These are phyloP conservation scores for Dorcus parallelipipedus DNA, from an alignment of 2,888 invertebrate genomes.

Conservation along the genomic window DNA sequence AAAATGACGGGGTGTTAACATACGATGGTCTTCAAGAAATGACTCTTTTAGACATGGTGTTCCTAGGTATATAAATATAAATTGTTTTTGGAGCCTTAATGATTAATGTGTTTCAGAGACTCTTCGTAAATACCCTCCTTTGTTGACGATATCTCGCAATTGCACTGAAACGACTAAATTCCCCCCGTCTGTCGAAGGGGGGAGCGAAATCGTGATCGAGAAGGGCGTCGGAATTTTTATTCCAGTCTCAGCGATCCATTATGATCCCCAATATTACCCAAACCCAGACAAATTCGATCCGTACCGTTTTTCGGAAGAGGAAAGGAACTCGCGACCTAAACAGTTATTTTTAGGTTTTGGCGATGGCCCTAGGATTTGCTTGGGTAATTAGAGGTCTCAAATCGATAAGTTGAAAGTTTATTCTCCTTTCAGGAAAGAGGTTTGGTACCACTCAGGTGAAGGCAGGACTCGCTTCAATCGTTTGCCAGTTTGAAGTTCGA, in stretches of 20 bases:
- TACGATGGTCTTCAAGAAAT: conserved; percentile 51
- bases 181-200: conserved; percentile 19
- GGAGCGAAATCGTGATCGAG: conserved; percentile 27
- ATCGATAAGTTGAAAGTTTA: background rate
- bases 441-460: conserved; percentile 40
- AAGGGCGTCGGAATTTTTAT: conserved; percentile 38
- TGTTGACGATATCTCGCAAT: conserved; percentile 15
- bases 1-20: conserved; percentile 44
- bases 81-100: background rate
- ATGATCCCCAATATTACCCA: conserved; percentile 41
- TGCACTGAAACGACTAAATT: conserved; percentile 32
- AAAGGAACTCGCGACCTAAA: conserved; percentile 28
- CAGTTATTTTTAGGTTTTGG: conserved; percentile 33
- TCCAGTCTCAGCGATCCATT: conserved; percentile 39
- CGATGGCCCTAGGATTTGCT: conserved; percentile 35
- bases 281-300: conserved; percentile 46
- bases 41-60: conserved; percentile 51
- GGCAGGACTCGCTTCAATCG: conserved; percentile 38
- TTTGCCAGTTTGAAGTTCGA: conserved; percentile 38
- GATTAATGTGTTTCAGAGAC: background rate
- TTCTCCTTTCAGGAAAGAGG: conserved; percentile 27
- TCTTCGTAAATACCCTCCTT: background rate
- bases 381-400: conserved; percentile 20
- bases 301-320: conserved; percentile 40
- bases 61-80: conserved; percentile 41